Evolutionary conservation across 2,888 invertebrate species (phyloP).

Genomic region (Scaptomyza caliginosa): DNA sequence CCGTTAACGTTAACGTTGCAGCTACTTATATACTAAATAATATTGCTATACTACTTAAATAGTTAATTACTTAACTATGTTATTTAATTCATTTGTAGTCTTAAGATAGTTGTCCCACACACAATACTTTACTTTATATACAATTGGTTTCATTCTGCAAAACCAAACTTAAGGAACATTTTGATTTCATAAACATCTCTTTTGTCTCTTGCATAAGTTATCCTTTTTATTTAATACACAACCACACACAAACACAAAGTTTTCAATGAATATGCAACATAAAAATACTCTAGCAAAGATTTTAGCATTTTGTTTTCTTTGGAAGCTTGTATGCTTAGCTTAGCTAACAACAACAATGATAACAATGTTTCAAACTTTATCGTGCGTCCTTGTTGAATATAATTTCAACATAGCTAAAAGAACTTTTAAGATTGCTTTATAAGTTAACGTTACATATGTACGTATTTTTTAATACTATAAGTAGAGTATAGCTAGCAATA

Average conservation of each 20-base stretch:
- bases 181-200: constrained; percentile 17
- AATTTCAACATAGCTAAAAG: neutral
- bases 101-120: constrained; percentile 48
- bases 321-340: constrained; percentile 38
- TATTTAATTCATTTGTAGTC: constrained; percentile 49
- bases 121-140: constrained; percentile 5
- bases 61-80: constrained; percentile 11
- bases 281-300: constrained; percentile 21
- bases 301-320: constrained; percentile 5
- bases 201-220: constrained; percentile 21
- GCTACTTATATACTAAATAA: constrained; percentile 14
- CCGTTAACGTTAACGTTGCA: constrained; percentile 42
- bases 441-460: neutral
- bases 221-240: constrained; percentile 10
- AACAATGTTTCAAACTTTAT: constrained; percentile 7
- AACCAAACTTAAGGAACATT: constrained; percentile 10
- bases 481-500: neutral
- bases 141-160: constrained; percentile 32
- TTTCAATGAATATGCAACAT: constrained; percentile 22
- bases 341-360: constrained; percentile 13
- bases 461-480: neutral
- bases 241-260: constrained; percentile 1
- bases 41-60: constrained; percentile 25
- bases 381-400: constrained; percentile 3
- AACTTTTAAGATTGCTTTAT: neutral